A percentile compares a stretch with the other conserved stretches of the same genome.
Evolutionary conservation across 1,140 invertebrate genomes (phyloP).

Genomic region (Rhopalosiphum padi): DNA sequence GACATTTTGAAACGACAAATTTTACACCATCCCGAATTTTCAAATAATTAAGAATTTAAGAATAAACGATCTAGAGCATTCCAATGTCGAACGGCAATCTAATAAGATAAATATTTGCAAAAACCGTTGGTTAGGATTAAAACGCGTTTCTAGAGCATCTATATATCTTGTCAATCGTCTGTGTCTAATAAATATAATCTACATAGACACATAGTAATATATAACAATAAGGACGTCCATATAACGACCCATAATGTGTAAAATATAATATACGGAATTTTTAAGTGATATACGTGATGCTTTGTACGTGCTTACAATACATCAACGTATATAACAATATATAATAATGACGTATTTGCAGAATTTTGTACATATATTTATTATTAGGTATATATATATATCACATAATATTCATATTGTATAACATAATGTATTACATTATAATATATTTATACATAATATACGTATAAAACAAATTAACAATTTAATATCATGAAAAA

Average conservation of each 20-base stretch:
- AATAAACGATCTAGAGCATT: background rate
- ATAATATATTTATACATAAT: background rate
- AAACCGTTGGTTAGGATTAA: background rate
- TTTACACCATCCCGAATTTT: background rate
- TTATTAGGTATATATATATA: background rate
- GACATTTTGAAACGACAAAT: background rate
- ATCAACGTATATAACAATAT: background rate
- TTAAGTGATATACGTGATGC: slow-evolving; percentile 8
- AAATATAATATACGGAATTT: background rate
- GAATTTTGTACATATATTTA: background rate
- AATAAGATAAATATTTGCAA: background rate
- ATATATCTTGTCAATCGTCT: background rate
- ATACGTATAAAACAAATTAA: no score
- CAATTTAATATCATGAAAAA: background rate
- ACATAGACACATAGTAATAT: background rate
- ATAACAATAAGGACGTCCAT: background rate
- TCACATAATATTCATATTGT: background rate
- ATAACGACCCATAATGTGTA: background rate
- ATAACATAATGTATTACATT: background rate
- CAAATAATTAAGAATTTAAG: background rate
- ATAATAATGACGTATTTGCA: background rate
- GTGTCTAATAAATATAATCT: background rate
- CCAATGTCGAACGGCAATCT: background rate
- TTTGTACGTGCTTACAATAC: slow-evolving; percentile 6
- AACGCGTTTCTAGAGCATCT: background rate